phyloP scores from a whole-genome alignment of 2,888 invertebrate genomes.

The Acleris laterana region DNA sequence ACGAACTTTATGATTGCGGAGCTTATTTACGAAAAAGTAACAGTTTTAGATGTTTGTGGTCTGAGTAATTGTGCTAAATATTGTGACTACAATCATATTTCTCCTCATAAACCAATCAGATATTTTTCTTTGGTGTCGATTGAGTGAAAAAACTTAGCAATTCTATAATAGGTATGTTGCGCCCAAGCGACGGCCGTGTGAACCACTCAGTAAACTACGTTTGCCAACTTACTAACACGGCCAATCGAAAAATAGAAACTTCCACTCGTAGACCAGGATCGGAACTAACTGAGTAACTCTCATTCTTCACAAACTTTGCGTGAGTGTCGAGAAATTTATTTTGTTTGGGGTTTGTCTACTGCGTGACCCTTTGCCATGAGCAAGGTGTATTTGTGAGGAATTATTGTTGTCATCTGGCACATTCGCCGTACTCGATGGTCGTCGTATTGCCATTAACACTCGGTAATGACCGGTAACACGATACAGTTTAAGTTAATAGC shows the following conservation, averaged over 20 bases:
- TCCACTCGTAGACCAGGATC: slow-evolving; percentile 60
- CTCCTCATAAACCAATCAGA: background rate
- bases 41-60: no score
- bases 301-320: slow-evolving; percentile 75
- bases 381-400: slow-evolving; percentile 27
- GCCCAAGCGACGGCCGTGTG: slow-evolving; percentile 59
- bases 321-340: slow-evolving; percentile 69
- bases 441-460: background rate
- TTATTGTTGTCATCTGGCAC: slow-evolving; percentile 1
- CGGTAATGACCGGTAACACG: no score
- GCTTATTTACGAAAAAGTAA: background rate
- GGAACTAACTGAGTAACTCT: slow-evolving; percentile 77
- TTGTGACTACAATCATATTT: no score
- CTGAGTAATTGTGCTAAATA: no score
- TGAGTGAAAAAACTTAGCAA: slow-evolving; percentile 41
- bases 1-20: background rate
- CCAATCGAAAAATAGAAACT: slow-evolving; percentile 82
- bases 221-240: slow-evolving; percentile 77
- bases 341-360: slow-evolving; percentile 61
- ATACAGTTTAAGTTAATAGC: no score
- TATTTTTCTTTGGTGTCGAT: slow-evolving; percentile 8
- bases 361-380: slow-evolving; percentile 34
- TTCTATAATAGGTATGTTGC: slow-evolving; percentile 72
- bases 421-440: no score
- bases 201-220: slow-evolving; percentile 73